phyloP scores from a whole-genome alignment of 2,113 vertebrate species.

The Caracal caracal region DNA sequence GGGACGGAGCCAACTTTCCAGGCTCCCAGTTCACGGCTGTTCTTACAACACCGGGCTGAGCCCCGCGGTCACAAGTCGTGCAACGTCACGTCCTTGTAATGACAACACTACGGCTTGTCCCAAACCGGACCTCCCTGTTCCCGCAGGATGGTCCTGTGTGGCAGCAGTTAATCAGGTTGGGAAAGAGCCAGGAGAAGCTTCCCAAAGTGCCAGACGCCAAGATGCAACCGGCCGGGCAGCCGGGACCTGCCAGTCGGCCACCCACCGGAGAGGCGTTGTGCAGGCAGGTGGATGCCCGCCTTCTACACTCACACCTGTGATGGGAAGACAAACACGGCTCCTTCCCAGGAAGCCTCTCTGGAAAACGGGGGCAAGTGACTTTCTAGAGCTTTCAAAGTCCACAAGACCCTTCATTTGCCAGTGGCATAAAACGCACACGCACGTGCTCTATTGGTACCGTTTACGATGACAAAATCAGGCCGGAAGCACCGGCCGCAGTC shows the following conservation, averaged over 20 bases:
- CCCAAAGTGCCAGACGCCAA: not conserved
- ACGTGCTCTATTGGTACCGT: constrained; percentile 12
- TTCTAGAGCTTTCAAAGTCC: constrained; percentile 59
- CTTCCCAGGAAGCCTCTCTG: not conserved
- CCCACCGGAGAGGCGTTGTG: not conserved
- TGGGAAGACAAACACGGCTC: not conserved
- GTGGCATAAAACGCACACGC: not conserved
- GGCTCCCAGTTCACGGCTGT: accelerated
- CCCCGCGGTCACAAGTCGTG: not conserved
- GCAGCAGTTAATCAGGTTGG: not conserved
- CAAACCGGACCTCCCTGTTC: not conserved
- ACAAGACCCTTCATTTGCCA: constrained; percentile 44
- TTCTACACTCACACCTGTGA: not conserved
- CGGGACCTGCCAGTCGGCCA: not conserved
- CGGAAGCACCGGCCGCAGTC: constrained; percentile 37
- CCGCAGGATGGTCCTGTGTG: too few species aligned
- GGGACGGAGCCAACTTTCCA: not conserved
- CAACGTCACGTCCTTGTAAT: not conserved
- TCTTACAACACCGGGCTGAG: not conserved
- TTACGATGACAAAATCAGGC: constrained; percentile 47
- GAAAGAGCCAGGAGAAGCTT: not conserved
- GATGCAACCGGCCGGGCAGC: accelerated
- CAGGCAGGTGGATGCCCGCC: not conserved
- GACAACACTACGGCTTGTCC: accelerated
- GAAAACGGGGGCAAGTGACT: constrained; percentile 23